Base-by-base conservation (phyloP, 2,888 invertebrate species). In the Melipona beecheii region DNA sequence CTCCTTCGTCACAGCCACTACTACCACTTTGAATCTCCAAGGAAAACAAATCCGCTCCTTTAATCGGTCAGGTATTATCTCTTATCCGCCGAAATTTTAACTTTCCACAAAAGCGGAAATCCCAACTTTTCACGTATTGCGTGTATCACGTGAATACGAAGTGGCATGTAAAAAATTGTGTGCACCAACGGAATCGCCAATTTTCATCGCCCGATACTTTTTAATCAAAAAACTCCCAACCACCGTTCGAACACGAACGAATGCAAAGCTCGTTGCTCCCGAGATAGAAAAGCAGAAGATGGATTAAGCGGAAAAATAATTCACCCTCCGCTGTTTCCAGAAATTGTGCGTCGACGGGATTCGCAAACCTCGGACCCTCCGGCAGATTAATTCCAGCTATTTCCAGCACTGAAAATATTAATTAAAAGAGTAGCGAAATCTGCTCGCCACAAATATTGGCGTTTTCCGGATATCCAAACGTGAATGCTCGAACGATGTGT, bases 371-470 rank as follows among this genome's bases (percentile, higher is more conserved):
- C 73, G 60, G 60, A 75, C 60, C 83, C 76, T 43, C 71, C 54
- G 74, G 60, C 73, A 58, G 78, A 85, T 87, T 87, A 87, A 85
- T 60, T 83, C 78, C 80, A 75, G 69, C 70, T 64, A 74, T 74
- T 73, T 70, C 70, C 72, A 72, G 15, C 69, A 76, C 4, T 71
- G 81, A 75, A 75, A 83, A 68, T 71, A 81, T 75, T 81, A 81
- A 82, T 80, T 65, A 65, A 74, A 80, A 74, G 66, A 74, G 19
- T 49, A 50, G n/a, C 21, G 52, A 74, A 71, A 80, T 70, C 49
- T 64, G 64, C 52, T 58, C 50, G 36, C 74, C 13, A 27, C 58
- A 58, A 60, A 58, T 54, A 82, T 70, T 52, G 70, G 19, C 74
- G 58, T 64, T 58, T 21, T 58, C 21, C 43, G 52, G 64, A 80